A percentile compares a stretch with the other conserved stretches of the same genome.
Conservation (phyloP, 2,888 invertebrate genomes). For the Andrena flavipes region DNA sequence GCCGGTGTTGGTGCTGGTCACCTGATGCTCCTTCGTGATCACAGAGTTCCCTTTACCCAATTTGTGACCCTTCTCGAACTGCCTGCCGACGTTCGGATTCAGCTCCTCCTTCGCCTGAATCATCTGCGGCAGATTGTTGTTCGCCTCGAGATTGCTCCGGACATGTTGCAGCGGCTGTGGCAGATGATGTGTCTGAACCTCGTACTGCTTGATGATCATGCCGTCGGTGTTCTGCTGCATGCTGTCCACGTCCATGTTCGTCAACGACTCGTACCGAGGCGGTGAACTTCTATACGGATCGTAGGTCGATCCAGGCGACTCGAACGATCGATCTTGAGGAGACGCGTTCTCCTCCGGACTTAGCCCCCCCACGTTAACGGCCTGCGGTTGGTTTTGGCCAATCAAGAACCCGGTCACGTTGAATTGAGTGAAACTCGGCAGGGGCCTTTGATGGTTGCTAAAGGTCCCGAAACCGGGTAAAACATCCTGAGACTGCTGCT, state of each 20-base stretch:
- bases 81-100: constrained; percentile 71
- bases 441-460: constrained; percentile 84
- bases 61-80: constrained; percentile 47
- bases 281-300: constrained; percentile 72
- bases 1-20: constrained; percentile 75
- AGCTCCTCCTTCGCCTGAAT: constrained; percentile 74
- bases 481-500: constrained; percentile 82
- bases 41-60: constrained; percentile 40
- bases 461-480: constrained; percentile 81
- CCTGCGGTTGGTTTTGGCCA: constrained; percentile 86
- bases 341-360: constrained; percentile 86
- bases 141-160: constrained; percentile 71
- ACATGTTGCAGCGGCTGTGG: constrained; percentile 36
- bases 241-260: constrained; percentile 52
- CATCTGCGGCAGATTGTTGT: constrained; percentile 76
- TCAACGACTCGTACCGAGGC: constrained; percentile 75
- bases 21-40: constrained; percentile 76
- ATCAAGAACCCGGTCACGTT: constrained; percentile 86
- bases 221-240: constrained; percentile 68
- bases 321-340: constrained; percentile 85
- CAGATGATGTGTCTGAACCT: constrained; percentile 58
- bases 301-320: constrained; percentile 78
- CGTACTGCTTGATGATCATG: constrained; percentile 72
- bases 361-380: constrained; percentile 93
- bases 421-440: constrained; percentile 90